These are phyloP conservation scores for Leptinotarsa haldemani DNA, from an alignment of 2,888 invertebrate species.

Conservation along the genomic window DNA sequence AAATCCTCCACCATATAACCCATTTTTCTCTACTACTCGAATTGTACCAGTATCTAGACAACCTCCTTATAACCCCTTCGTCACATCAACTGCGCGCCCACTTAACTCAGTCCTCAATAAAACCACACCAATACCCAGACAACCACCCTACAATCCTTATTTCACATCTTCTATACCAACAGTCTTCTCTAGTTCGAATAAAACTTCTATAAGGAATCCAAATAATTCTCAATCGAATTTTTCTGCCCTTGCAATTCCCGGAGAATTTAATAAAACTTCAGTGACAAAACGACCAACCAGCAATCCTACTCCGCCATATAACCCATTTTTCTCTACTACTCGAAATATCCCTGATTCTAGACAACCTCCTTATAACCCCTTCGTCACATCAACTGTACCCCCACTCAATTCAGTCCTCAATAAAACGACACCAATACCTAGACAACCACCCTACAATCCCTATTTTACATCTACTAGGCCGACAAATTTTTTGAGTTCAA, in stretches of 20 bases:
- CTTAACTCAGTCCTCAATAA: neutral
- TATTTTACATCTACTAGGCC: too few relatives aligned
- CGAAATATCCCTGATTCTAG: too few relatives aligned
- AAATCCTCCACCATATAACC: slow-evolving; percentile 29
- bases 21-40: slow-evolving; percentile 21
- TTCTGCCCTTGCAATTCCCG: neutral
- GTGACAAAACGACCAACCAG: neutral
- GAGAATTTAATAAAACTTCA: neutral
- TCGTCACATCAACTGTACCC: too few relatives aligned
- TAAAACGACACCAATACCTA: too few relatives aligned
- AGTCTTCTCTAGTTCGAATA: neutral
- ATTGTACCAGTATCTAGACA: slow-evolving; percentile 18
- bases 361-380: too few relatives aligned
- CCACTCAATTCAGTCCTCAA: too few relatives aligned
- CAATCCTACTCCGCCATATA: neutral
- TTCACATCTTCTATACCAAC: neutral
- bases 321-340: too few relatives aligned
- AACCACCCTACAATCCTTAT: slow-evolving; percentile 7
- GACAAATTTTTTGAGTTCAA: too few relatives aligned
- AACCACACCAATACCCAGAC: neutral
- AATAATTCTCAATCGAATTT: neutral
- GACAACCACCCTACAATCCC: too few relatives aligned
- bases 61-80: slow-evolving; percentile 30
- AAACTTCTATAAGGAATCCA: neutral
- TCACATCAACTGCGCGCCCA: slow-evolving; percentile 11